Evolutionary conservation across 1,140 invertebrate species (phyloP), one percentile per base, ranked within the genome.

Genomic region (Cyclargus thomasi): DNA sequence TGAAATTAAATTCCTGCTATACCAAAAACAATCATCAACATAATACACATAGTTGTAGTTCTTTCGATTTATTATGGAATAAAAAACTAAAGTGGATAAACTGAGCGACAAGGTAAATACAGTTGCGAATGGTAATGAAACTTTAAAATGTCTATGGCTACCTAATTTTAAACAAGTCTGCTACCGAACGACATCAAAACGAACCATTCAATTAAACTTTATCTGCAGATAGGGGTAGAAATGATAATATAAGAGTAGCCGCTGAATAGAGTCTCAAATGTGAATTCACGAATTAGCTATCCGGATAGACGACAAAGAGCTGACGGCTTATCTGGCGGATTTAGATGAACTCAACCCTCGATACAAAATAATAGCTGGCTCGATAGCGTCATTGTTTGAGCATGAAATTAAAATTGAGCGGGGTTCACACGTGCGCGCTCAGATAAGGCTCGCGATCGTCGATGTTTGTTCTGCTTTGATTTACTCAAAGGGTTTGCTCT

Each of bases 401-500:
- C 86, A 90, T 90, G 84, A 90, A 90, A 90, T 90, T 90, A 90
- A 90, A 90, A 90, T 89, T 89, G 86, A 88, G 83, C 84, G 80
- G 79, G 78, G 84, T 88, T 89, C 86, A 88, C 86, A 89, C 86
- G 86, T 89, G 86, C 85, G 81, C 83, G 80, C 78, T 68, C 70
- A 85, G 86, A 89, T 90, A 90, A 90, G 84, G 85, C 74, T 69
- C 74, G 73, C 69, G 78, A 70, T 81, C 78, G 73, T 47, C 75
- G 74, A 79, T 86, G 74, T 85, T 85, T 83, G 76, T 65, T 74
- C 67, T 79, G 78, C 75, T 77, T 76, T 81, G 75, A 83, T 85
- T 82, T 79, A 82, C 82, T 84, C 77, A 77, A 82, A 74, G 82
- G 81, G 80, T 75, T 82, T 86, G 82, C 82, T 80, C 84, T 87